Base-by-base conservation (phyloP, 2,797 vertebrate species). In the Sebastes ruberrimus region DNA sequence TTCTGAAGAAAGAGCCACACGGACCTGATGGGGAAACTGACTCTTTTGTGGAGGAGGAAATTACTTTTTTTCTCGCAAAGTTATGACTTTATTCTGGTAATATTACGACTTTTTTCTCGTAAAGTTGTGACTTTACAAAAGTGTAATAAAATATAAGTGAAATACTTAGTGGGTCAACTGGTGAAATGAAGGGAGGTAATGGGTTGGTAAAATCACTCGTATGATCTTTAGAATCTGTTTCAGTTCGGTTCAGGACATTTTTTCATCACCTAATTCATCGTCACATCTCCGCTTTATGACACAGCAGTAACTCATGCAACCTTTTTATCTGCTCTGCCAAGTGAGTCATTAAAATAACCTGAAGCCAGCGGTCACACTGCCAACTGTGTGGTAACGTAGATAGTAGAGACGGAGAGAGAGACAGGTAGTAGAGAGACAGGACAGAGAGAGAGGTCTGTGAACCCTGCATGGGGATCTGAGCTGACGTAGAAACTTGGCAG, bases 401-500 rank as follows among this genome's bases (percentile, higher is more conserved):
- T 8, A 56, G 30, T 5, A 5, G 38, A 22, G 20, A 5, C 5
- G 30, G 9, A 74, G 38, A 57, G 23, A 57, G 1, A 57, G 23
- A 8, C 0, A 22, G 9, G 5, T 10, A 22, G n/a, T 10, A 53
- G n/a, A 22, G 20, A 53, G 1, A 1, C 9, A 53, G 13, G 14
- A 25, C 38, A 42, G 13, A 42, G 38, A 18, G 42, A 46, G 14
- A 46, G 42, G 42, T 46, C 14, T 16, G 42, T 46, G 42, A 46
- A 46, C 42, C 16, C 2, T 9, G 7, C 14, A 20, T 18, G 42
- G 14, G 42, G 14, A 16, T 70, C 55, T 49, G 74, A 72, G 72
- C 55, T 78, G 76, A 80, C 56, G 63, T 64, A 82, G 23, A 18
- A 35, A 79, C 74, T 64, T 85, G 88, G 82, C 86, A 71, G 35